Conservation (phyloP, 2,113 vertebrate species). For the Benitochromis conjunctus region DNA sequence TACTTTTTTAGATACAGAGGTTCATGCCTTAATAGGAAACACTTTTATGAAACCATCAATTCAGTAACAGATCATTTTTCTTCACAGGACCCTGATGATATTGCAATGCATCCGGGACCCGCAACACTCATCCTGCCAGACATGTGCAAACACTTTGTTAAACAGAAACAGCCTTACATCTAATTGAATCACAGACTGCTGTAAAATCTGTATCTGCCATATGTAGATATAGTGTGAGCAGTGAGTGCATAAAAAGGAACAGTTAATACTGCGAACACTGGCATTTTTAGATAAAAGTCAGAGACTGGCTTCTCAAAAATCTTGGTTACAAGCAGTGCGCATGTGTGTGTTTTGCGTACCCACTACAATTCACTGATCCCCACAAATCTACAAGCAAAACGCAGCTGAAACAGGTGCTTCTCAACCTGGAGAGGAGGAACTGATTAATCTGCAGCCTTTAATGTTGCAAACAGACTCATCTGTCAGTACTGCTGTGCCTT, state of each 20-base stretch:
- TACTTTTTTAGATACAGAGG: background rate
- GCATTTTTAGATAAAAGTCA: background rate
- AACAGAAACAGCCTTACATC: background rate
- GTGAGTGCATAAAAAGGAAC: background rate
- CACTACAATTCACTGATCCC: background rate
- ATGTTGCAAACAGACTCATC: background rate
- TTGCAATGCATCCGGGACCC: constrained; percentile 78
- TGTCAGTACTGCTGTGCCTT: background rate
- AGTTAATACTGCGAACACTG: background rate
- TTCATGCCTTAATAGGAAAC: background rate
- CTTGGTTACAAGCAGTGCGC: background rate
- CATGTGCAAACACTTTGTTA: constrained; percentile 18
- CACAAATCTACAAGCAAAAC: background rate
- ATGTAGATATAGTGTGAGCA: too few relatives aligned
- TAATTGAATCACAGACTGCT: background rate
- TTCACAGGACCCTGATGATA: constrained; percentile 75
- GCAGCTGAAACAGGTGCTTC: background rate
- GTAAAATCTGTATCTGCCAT: background rate
- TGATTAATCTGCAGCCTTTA: background rate
- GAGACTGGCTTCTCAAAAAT: background rate
- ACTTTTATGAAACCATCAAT: background rate
- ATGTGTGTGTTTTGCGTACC: background rate
- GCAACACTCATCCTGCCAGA: constrained; percentile 61
- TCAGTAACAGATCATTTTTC: background rate
- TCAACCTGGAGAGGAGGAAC: background rate